Evolutionary conservation across 1,140 invertebrate genomes (phyloP).

Genomic region (Dendrolimus punctatus): DNA sequence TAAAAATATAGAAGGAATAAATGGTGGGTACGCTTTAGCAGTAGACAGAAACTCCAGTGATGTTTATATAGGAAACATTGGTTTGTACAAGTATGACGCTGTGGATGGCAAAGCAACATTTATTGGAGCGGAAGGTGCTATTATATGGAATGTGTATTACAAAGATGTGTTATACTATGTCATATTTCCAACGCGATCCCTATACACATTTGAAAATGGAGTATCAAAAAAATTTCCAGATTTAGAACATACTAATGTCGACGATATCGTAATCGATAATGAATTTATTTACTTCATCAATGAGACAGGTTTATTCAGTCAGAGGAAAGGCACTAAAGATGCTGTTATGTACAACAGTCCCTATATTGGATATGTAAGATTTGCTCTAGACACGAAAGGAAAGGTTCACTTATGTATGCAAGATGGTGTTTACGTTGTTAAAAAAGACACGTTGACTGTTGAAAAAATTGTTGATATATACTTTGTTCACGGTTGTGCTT

Average conservation of each 20-base stretch:
- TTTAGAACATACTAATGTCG: slow-evolving; percentile 48
- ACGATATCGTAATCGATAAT: too few relatives aligned
- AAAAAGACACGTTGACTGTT: slow-evolving; percentile 21
- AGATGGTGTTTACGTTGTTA: slow-evolving; percentile 39
- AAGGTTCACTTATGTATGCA: slow-evolving; percentile 33
- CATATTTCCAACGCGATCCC: slow-evolving; percentile 37
- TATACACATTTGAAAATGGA: slow-evolving; percentile 35
- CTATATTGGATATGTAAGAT: slow-evolving; percentile 28
- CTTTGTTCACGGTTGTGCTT: slow-evolving; percentile 42
- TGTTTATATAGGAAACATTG: slow-evolving; percentile 44
- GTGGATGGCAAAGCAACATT: slow-evolving; percentile 27
- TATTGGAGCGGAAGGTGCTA: slow-evolving; percentile 17
- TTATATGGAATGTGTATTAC: slow-evolving; percentile 47
- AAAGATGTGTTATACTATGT: slow-evolving; percentile 44
- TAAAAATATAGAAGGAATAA: too few relatives aligned
- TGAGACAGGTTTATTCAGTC: slow-evolving; percentile 38
- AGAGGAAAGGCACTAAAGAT: slow-evolving; percentile 39
- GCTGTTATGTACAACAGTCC: slow-evolving; percentile 25
- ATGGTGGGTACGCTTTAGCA: too few relatives aligned
- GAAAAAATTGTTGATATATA: slow-evolving; percentile 31
- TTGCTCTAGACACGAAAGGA: slow-evolving; percentile 36
- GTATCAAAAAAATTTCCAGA: slow-evolving; percentile 29
- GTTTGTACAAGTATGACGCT: slow-evolving; percentile 47
- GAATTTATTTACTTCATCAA: slow-evolving; percentile 41
- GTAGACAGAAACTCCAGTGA: slow-evolving; percentile 22